These are phyloP conservation scores for Atopsyche davidsoni DNA, from an alignment of 1,140 invertebrate species.

Conservation along the genomic window DNA sequence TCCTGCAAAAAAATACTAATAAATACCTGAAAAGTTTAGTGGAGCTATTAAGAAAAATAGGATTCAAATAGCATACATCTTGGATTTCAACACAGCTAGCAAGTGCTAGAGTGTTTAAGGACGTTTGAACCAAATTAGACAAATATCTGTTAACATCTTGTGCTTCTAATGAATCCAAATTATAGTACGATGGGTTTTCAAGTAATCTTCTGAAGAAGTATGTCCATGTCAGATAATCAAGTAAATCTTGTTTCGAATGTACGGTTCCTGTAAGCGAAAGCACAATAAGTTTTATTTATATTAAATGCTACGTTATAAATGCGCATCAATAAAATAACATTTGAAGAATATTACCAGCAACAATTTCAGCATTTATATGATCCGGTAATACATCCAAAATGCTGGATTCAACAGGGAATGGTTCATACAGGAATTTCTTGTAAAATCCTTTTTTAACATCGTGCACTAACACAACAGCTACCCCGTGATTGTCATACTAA, in stretches of 20 bases:
- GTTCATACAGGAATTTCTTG: slow-evolving; percentile 98
- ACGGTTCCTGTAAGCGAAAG: slow-evolving; percentile 65
- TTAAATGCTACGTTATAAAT: too few species aligned
- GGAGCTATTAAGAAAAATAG: too few species aligned
- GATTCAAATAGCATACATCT: too few species aligned
- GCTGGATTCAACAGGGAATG: slow-evolving; percentile 98
- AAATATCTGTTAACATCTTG: slow-evolving; percentile 68
- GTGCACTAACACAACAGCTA: slow-evolving; percentile 95
- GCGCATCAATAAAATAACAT: too few species aligned
- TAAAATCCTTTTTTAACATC: slow-evolving; percentile 99
- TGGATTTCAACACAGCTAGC: slow-evolving; percentile 72
- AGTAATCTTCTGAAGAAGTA: slow-evolving; percentile 93
- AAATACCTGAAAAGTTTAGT: slow-evolving; percentile 4
- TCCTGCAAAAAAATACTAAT: slow-evolving; percentile 54
- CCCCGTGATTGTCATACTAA: slow-evolving; percentile 90
- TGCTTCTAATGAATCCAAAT: slow-evolving; percentile 70
- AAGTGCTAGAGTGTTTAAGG: slow-evolving; percentile 62
- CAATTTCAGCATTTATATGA: slow-evolving; percentile 97
- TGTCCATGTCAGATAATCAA: slow-evolving; percentile 98
- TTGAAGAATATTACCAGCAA: slow-evolving; percentile 61
- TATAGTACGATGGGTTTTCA: slow-evolving; percentile 92
- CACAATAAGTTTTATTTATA: slow-evolving; percentile 2
- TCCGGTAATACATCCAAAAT: slow-evolving; percentile 86
- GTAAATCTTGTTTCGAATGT: slow-evolving; percentile 82
- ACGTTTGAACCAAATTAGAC: slow-evolving; percentile 70